These are phyloP conservation scores for Microplitis demolitor DNA, from an alignment of 1,140 invertebrate species.

Conservation along the genomic window DNA sequence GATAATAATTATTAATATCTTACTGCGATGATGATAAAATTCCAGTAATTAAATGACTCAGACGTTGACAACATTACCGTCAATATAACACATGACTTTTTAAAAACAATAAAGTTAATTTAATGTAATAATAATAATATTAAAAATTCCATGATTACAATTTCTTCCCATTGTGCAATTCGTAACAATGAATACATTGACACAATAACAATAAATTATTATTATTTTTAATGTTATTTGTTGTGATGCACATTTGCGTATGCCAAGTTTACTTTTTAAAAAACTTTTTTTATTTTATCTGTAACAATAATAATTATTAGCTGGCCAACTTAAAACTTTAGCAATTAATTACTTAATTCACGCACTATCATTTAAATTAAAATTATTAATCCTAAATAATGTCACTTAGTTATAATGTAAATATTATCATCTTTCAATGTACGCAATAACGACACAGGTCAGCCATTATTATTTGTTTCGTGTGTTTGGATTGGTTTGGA, in stretches of 20 bases:
- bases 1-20: slow-evolving; percentile 4
- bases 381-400: not conserved
- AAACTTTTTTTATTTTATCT: not conserved
- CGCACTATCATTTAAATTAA: not conserved
- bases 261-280: not conserved
- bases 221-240: not conserved
- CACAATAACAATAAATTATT: not conserved
- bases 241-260: slow-evolving; percentile 10
- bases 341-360: not conserved
- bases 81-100: slow-evolving; percentile 4
- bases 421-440: slow-evolving; percentile 19
- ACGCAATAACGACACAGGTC: slow-evolving; percentile 32
- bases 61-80: slow-evolving; percentile 15
- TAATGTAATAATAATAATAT: slow-evolving; percentile 7
- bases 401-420: slow-evolving; percentile 19
- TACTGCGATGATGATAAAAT: slow-evolving; percentile 12
- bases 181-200: not conserved
- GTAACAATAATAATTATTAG: not conserved
- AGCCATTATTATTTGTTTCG: slow-evolving; percentile 37
- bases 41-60: slow-evolving; percentile 9
- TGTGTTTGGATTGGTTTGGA: slow-evolving; percentile 1
- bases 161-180: slow-evolving; percentile 16
- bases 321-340: too few species aligned
- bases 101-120: not conserved
- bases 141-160: not conserved